Base-by-base conservation (phyloP, 1,140 invertebrate species). In the Linepithema humile region DNA sequence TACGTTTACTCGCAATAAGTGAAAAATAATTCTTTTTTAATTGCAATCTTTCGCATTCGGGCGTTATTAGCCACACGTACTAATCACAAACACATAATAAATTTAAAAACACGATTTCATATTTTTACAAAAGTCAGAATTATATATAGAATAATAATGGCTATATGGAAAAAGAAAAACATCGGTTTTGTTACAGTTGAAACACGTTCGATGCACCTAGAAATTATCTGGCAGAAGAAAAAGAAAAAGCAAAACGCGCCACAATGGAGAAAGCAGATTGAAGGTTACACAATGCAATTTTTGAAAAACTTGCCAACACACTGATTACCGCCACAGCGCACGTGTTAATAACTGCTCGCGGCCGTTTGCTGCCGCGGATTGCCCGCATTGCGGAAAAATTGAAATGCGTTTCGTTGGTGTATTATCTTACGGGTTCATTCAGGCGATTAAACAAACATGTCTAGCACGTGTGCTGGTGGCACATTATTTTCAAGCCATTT, bases 401-500 rank as follows among this genome's bases (percentile, higher is more conserved):
- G 48, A 85, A 85, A 83, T 53, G 50, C 55, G 10, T 57, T 74
- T n/a, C 38, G 29, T 43, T 65, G 17, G 43, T 64, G 50, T 26
- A 29, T 45, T 73, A 60, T 78, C 57, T 67, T 67, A 60, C 26
- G 53, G 77, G 60, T 40, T 70, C 32, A 69, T 74, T 26, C 32
- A 29, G 20, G 53, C 29, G 53, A 53, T 73, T 45, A 59, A 75
- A 67, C 75, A 40, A 74, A 53, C 40, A 48, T 38, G 26, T 0
- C 48, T 26, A 40, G 17, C 45, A 72, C 53, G 59, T 55, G 48
- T 3, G 29, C 26, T 15, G n/a, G 0, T 17, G 0, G 20, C 23
- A 62, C 70, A 84, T 86, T 74, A 86, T 86, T 86, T 74, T 45
- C 73, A 40, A 40, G 9, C 67, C 85, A 84, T 88, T 88, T 86